These are phyloP conservation scores for Drosophila sordidapex DNA, from an alignment of 2,888 invertebrate species.

Conservation along the genomic window DNA sequence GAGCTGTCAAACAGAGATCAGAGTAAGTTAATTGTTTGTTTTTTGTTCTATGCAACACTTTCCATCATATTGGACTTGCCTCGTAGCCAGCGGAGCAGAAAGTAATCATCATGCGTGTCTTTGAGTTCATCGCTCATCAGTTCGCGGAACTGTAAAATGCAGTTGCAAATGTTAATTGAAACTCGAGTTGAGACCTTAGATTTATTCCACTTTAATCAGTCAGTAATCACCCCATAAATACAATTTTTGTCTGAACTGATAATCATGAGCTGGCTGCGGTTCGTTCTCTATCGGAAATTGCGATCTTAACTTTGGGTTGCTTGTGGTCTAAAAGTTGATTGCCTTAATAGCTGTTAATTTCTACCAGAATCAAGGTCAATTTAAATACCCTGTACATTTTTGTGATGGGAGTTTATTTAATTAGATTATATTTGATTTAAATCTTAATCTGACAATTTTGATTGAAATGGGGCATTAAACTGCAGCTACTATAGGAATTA, in stretches of 20 bases:
- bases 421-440: background rate
- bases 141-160: slow-evolving; percentile 88
- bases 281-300: slow-evolving; percentile 8
- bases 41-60: background rate
- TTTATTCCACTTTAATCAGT: background rate
- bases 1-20: slow-evolving; percentile 85
- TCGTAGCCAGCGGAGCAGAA: slow-evolving; percentile 92
- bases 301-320: slow-evolving; percentile 15
- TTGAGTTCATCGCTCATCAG: slow-evolving; percentile 89
- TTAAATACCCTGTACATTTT: slow-evolving; percentile 20
- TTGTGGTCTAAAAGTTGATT: slow-evolving; percentile 35
- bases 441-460: background rate
- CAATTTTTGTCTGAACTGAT: slow-evolving; percentile 12
- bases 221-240: slow-evolving; percentile 5
- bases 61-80: slow-evolving; percentile 86
- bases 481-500: background rate
- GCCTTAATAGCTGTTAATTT: slow-evolving; percentile 55
- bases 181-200: slow-evolving; percentile 6
- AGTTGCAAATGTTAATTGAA: background rate
- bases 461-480: background rate
- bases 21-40: background rate
- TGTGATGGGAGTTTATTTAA: background rate
- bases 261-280: slow-evolving; percentile 2
- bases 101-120: slow-evolving; percentile 92
- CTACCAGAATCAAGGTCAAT: slow-evolving; percentile 49